Conservation (phyloP, 2,797 vertebrate genomes). For the Psittacula derbiana region DNA sequence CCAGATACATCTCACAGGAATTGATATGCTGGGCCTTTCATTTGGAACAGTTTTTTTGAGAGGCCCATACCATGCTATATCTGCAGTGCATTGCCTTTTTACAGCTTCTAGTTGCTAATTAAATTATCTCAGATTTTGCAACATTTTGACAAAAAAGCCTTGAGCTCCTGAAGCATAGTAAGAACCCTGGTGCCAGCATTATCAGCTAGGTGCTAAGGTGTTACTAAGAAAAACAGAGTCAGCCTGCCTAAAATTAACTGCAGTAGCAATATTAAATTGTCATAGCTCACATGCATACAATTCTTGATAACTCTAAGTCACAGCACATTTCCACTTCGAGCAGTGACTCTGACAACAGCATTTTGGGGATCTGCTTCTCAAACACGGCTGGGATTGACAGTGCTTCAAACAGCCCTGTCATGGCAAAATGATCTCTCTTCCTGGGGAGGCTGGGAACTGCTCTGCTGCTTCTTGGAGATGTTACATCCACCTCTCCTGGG, state of each 20-base stretch:
- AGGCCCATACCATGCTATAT: not conserved
- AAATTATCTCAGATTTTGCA: not conserved
- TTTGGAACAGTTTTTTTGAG: not conserved
- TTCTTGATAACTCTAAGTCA: not conserved
- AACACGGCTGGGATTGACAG: not conserved
- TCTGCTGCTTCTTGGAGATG: not conserved
- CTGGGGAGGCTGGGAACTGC: not conserved
- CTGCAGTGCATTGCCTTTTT: not conserved
- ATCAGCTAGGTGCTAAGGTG: not conserved
- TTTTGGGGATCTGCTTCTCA: not conserved
- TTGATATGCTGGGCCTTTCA: not conserved
- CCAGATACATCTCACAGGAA: not conserved
- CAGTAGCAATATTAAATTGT: not conserved
- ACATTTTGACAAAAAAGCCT: not conserved
- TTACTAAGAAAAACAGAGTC: not conserved
- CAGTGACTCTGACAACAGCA: accelerated
- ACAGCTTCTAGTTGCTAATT: not conserved
- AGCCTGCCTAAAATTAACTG: not conserved
- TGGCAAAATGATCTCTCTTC: not conserved
- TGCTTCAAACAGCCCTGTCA: not conserved
- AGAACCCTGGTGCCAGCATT: not conserved
- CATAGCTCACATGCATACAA: not conserved
- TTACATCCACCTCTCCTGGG: not conserved
- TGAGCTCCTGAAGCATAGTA: not conserved
- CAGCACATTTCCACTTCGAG: not conserved